phyloP scores from a whole-genome alignment of 2,113 vertebrate genomes.

The Ptilonorhynchus violaceus region DNA sequence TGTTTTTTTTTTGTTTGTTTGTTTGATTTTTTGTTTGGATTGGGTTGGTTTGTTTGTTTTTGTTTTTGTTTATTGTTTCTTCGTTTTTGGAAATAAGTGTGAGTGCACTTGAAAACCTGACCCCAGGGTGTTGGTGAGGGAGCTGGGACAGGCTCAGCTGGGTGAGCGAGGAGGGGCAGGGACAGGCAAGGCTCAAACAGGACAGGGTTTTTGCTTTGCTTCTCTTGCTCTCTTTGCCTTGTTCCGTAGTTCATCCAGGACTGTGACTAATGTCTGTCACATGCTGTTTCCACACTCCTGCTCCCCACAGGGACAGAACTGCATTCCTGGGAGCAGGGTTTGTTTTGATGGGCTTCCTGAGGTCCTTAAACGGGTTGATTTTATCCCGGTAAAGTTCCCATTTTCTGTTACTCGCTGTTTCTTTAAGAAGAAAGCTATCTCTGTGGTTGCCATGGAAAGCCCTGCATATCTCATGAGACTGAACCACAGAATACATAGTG shows the following conservation, averaged over 20 bases:
- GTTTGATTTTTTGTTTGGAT: background rate
- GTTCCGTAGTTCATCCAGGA: background rate
- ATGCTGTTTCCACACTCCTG: background rate
- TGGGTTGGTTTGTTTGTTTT: background rate
- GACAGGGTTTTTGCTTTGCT: background rate
- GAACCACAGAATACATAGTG: conserved; percentile 28
- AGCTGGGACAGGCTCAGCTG: background rate
- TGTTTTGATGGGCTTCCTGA: background rate
- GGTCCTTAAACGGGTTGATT: background rate
- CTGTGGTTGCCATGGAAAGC: conserved; percentile 56
- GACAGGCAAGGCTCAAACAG: background rate
- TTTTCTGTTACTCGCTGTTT: background rate
- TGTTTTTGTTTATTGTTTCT: no score
- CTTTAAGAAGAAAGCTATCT: conserved; percentile 41
- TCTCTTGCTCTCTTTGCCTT: background rate
- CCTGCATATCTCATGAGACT: conserved; percentile 24
- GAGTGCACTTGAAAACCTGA: background rate
- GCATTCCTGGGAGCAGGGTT: background rate
- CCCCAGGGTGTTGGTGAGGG: background rate
- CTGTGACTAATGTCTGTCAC: background rate
- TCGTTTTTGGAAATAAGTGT: background rate
- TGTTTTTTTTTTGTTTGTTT: no score
- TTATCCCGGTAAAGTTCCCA: background rate
- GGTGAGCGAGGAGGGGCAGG: background rate
- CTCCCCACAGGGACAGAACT: background rate